These are phyloP conservation scores for Synaphobranchus kaupii DNA, from an alignment of 2,797 vertebrate genomes.

Conservation along the genomic window DNA sequence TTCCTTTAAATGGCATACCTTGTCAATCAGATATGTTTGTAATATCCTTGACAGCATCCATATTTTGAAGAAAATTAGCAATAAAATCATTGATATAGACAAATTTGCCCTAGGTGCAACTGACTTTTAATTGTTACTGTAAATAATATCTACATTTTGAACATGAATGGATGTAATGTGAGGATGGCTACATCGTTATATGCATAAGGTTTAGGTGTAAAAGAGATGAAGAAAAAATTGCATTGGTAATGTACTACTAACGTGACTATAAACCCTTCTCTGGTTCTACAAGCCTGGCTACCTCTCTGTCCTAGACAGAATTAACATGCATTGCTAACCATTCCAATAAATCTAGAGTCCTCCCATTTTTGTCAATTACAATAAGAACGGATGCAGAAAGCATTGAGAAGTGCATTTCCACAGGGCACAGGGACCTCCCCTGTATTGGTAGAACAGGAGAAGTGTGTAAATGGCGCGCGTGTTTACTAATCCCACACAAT, in stretches of 20 bases:
- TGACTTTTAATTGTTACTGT: neutral
- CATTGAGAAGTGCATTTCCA: neutral
- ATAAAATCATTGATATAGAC: neutral
- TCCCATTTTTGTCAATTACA: neutral
- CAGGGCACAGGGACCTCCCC: neutral
- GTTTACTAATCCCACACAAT: slow-evolving; percentile 4
- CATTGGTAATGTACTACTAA: no score
- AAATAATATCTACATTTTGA: no score
- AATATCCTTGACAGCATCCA: neutral
- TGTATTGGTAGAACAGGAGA: neutral
- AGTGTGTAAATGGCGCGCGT: neutral
- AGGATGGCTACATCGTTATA: no score
- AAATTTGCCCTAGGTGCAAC: neutral
- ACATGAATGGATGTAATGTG: no score
- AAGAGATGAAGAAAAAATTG: neutral
- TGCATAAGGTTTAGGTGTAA: neutral
- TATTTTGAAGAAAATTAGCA: neutral
- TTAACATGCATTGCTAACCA: neutral
- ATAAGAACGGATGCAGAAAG: neutral
- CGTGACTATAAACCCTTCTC: neutral
- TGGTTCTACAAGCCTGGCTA: neutral
- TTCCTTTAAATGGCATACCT: neutral
- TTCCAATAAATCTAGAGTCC: neutral
- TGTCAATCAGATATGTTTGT: neutral
- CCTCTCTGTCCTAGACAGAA: neutral